Conservation (phyloP, 2,797 vertebrate genomes). For the Hydrocynus forskahlii region DNA sequence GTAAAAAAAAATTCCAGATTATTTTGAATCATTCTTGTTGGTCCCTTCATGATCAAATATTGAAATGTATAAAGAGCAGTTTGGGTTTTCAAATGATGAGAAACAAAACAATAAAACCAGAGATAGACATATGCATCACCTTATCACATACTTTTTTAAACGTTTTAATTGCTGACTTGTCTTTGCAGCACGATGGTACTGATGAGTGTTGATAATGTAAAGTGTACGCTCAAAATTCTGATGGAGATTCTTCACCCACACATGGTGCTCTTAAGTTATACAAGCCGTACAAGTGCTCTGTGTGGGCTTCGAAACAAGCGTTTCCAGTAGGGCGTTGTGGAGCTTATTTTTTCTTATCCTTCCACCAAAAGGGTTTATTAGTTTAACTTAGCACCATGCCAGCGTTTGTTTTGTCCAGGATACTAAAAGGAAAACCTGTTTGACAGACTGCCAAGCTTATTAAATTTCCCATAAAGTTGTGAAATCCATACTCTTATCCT, state of each 20-base stretch:
- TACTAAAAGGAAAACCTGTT: constrained; percentile 26
- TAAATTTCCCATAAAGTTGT: constrained; percentile 33
- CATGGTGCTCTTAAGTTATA: constrained; percentile 60
- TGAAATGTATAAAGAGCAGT: background rate
- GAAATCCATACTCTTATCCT: constrained; percentile 35
- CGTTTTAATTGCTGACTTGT: constrained; percentile 8
- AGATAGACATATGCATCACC: background rate
- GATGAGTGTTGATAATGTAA: constrained; percentile 1
- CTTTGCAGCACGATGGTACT: background rate
- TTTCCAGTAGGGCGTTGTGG: constrained; percentile 31
- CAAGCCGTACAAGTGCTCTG: constrained; percentile 63
- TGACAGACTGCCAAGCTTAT: constrained; percentile 14
- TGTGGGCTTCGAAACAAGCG: constrained; percentile 39
- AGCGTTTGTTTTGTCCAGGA: constrained; percentile 27
- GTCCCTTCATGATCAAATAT: background rate
- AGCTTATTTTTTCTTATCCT: constrained; percentile 28
- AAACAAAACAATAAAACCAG: background rate
- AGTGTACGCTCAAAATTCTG: constrained; percentile 37
- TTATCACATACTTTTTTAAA: constrained; percentile 14
- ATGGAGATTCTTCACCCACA: constrained; percentile 66
- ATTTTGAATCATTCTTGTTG: background rate
- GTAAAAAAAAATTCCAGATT: background rate
- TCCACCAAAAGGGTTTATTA: constrained; percentile 26
- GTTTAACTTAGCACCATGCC: constrained; percentile 14
- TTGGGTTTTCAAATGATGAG: background rate